Percentiles rank a stretch among this genome's conserved stretches.
Conservation (phyloP, 2,113 vertebrate species). For the Cairina moschata region DNA sequence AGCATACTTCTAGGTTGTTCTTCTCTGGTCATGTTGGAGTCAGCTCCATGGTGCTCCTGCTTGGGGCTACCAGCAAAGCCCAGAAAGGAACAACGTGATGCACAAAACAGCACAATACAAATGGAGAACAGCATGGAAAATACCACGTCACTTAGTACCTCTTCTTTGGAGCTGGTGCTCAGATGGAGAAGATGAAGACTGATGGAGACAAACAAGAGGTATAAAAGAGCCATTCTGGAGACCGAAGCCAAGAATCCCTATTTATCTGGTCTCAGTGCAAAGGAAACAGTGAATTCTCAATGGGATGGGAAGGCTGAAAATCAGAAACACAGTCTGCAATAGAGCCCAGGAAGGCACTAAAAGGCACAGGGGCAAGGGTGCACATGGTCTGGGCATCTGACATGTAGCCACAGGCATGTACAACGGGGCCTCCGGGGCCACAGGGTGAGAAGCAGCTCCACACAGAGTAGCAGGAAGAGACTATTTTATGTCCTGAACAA, state of each 20-base stretch:
- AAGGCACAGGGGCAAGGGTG: fast-evolving
- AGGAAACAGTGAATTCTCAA: background rate
- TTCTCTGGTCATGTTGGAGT: background rate
- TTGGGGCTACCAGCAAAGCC: background rate
- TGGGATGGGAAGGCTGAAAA: background rate
- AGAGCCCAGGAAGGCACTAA: background rate
- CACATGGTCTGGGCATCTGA: background rate
- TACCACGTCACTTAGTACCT: no score
- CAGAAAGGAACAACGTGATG: background rate
- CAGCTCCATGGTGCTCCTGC: background rate
- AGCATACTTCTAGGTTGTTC: background rate
- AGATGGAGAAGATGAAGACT: background rate
- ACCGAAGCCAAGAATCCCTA: background rate
- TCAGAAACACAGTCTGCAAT: background rate
- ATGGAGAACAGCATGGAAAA: background rate
- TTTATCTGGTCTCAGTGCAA: background rate
- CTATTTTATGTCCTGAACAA: background rate
- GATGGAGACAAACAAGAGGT: background rate
- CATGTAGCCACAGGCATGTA: fast-evolving
- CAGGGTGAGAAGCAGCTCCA: background rate
- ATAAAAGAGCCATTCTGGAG: background rate
- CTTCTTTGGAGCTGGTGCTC: background rate
- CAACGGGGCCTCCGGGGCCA: background rate
- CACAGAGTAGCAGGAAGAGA: background rate
- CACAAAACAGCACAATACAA: background rate